Base-by-base conservation (phyloP, 1,140 invertebrate genomes). In the Cherax destructor region DNA sequence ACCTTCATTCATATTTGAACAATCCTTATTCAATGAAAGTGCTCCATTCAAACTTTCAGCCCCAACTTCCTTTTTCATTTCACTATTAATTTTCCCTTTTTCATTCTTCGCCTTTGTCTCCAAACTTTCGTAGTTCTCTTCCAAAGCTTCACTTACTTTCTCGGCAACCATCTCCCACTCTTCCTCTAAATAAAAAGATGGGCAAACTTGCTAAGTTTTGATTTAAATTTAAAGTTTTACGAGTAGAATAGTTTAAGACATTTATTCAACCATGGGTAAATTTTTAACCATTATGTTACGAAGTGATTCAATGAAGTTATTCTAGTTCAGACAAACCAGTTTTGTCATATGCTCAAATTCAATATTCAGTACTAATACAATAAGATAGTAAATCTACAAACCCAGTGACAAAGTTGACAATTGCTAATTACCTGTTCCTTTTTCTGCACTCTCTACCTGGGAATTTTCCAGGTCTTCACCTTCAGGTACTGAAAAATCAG, bases 401-500 rank as follows among this genome's bases (percentile, higher is more conserved):
- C 5, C 18, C 1, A 65, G 47, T 6, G 61, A 13, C 18, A 2
- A 65, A 65, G 61, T 61, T 50, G 11, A 87, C 56, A 56, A n/a
- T 24, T 18, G 49, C n/a, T 16, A 86, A 5, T 69, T 92, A 93
- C 93, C 93, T 93, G 92, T 93, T 52, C 84, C 52, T 61, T 92
- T 89, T 4, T 93, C 92, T 47, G 93, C 92, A 87, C 92, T 90
- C 79, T 92, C 92, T n/a, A 92, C 88, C 83, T 93, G 88, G 72
- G 93, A 93, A 65, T 91, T 93, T 59, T 92, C 86, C 69, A 78
- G 83, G 79, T 93, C 93, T 3, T 93, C 93, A 49, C 89, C 93
- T 13, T 93, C 92, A 41, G 93, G 93, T 61, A 93, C 93, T 93
- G 91, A 77, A 92, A 87, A 65, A 65, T 65, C 61, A 65, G 21